Base-by-base conservation (phyloP, 2,113 vertebrate species). In the Actenoides lindsayi region DNA sequence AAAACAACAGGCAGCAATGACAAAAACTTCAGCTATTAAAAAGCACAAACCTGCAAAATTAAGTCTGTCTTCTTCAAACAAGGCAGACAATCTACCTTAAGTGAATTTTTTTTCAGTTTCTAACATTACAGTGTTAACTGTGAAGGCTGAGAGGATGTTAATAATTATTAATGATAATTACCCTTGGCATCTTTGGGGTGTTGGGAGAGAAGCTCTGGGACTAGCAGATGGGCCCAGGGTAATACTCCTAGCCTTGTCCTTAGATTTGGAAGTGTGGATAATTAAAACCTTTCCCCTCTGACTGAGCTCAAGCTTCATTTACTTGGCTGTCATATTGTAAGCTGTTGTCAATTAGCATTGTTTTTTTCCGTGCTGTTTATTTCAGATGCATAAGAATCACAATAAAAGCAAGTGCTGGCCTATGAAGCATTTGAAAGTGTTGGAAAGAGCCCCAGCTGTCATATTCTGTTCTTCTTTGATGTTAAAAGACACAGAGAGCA, bases 281-380 rank as follows among this genome's bases (percentile, higher is more conserved):
- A 94, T 85, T 80, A 90, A 93, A 96, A 94, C 67, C 84, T 92
- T 88, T 91, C 89, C 35, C 7, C 57, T 31, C 35, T n/a, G 81
- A 83, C 57, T 68, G 53, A 89, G 81, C 70, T 84, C 0, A 0
- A 51, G 67, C 42, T 71, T 42, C 27, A 5, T 83, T 84, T 83
- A 57, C 76, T 63, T 95, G 89, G 51, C 75, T 95, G 87, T 75
- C 71, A 42, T 13, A 79, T 30, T 60, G 63, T 44, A 77, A 91
- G 78, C 79, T 97, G 84, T 74, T 94, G 77, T 86, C 93, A 87
- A 83, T 95, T 89, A 97, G 53, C 81, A 21, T 48, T 89, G 56
- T 15, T 46, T 67, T 90, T 70, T 30, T 41, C 50, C 37, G 23
- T 74, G 82, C 46, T 92, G 69, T 94, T 89, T 96, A 73, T 96